These are phyloP conservation scores for Triops longicaudatus DNA, from an alignment of 1,140 invertebrate genomes.

Conservation along the genomic window DNA sequence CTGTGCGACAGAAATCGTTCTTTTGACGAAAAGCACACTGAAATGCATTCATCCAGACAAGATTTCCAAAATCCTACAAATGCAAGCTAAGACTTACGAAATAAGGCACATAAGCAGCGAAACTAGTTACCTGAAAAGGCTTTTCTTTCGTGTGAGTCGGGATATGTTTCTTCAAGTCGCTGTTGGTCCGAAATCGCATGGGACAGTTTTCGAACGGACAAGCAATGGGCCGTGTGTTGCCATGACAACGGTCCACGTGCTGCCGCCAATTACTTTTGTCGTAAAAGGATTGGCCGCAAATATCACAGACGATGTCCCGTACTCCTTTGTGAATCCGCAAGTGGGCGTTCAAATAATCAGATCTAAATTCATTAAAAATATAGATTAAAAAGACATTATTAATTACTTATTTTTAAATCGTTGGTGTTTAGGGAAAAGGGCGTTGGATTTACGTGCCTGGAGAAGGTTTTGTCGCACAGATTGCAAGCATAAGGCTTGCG, in stretches of 20 bases:
- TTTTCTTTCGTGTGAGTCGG: conserved; percentile 29
- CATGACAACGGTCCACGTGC: not conserved
- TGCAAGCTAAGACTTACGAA: too few relatives aligned
- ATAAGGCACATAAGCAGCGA: not conserved
- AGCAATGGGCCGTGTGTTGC: not conserved
- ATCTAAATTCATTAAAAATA: not conserved
- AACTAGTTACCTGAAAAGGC: conserved; percentile 22
- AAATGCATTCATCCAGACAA: too few relatives aligned
- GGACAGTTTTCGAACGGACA: conserved; percentile 1
- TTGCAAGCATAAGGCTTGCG: conserved; percentile 57
- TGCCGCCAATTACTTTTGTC: conserved; percentile 11
- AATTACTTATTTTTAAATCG: not conserved
- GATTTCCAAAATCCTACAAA: too few relatives aligned
- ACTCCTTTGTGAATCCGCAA: conserved; percentile 23
- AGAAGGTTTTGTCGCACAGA: conserved; percentile 44
- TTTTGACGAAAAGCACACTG: too few relatives aligned
- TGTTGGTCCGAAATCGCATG: not conserved
- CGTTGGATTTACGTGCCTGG: not conserved
- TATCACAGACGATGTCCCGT: conserved; percentile 21
- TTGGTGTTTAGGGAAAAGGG: not conserved
- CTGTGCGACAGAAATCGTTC: not conserved
- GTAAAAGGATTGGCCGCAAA: conserved; percentile 25
- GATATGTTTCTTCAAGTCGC: conserved; percentile 45
- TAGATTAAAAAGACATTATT: not conserved
- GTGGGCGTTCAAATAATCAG: conserved; percentile 24